A percentile compares a stretch with the other conserved stretches of the same genome.
These are phyloP conservation scores for Thera britannica DNA, from an alignment of 2,888 invertebrate genomes.

Conservation along the genomic window DNA sequence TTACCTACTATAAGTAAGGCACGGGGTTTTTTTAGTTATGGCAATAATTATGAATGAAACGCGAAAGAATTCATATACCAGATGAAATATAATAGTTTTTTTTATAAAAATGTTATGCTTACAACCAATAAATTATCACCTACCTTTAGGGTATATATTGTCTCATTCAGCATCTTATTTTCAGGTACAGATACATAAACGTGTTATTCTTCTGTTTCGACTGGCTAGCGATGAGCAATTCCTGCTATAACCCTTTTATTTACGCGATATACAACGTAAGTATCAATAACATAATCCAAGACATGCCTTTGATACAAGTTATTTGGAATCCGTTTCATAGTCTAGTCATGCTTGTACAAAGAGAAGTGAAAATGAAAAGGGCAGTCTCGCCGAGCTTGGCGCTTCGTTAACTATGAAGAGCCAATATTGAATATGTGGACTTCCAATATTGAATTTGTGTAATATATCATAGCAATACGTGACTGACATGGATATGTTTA, in stretches of 20 bases:
- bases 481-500: neutral
- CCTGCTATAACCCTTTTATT: slow-evolving; percentile 95
- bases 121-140: no score
- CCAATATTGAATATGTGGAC: slow-evolving; percentile 12
- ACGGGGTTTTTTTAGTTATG: no score
- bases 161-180: slow-evolving; percentile 46
- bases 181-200: slow-evolving; percentile 91
- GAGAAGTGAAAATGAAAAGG: neutral
- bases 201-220: slow-evolving; percentile 94
- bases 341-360: slow-evolving; percentile 4
- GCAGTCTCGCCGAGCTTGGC: slow-evolving; percentile 15
- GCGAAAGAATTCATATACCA: no score
- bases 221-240: slow-evolving; percentile 95
- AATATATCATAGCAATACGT: neutral
- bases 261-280: slow-evolving; percentile 95
- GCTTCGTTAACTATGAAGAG: slow-evolving; percentile 20
- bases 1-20: no score
- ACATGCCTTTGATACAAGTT: neutral
- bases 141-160: no score
- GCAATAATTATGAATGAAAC: no score
- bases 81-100: no score
- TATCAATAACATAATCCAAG: slow-evolving; percentile 36
- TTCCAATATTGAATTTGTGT: slow-evolving; percentile 10
- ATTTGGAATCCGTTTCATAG: neutral
- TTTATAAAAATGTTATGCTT: no score